Evolutionary conservation across 2,797 vertebrate species (phyloP).

Genomic region (Fringilla coelebs): DNA sequence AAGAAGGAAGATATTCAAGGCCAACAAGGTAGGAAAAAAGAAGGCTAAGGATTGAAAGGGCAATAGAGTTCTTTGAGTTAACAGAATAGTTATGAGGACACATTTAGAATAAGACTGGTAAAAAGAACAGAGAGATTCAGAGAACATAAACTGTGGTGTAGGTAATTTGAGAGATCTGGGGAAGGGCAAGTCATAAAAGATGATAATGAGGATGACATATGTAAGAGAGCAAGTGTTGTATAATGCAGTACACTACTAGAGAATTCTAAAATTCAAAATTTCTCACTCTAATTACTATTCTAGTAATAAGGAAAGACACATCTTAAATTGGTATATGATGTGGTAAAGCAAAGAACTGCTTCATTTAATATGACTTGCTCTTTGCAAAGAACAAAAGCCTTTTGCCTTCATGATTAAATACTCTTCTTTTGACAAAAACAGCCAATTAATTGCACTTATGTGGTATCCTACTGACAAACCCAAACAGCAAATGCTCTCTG

Average conservation of each 20-base stretch:
- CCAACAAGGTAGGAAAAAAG: not conserved
- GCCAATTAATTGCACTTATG: slow-evolving; percentile 37
- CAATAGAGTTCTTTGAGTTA: not conserved
- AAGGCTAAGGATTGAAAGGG: not conserved
- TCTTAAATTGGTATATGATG: not conserved
- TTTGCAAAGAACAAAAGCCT: slow-evolving; percentile 49
- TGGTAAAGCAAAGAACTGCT: not conserved
- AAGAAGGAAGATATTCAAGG: not conserved
- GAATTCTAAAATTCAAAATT: not conserved
- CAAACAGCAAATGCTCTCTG: slow-evolving; percentile 23
- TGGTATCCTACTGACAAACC: not conserved
- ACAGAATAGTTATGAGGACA: not conserved
- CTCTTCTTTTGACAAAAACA: slow-evolving; percentile 44
- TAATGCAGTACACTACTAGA: not conserved
- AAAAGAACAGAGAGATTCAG: not conserved
- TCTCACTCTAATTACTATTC: slow-evolving; percentile 33
- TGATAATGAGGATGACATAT: not conserved
- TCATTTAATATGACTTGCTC: slow-evolving; percentile 11
- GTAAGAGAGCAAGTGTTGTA: not conserved
- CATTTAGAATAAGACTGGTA: not conserved
- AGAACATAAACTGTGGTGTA: not conserved
- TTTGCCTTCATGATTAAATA: slow-evolving; percentile 44
- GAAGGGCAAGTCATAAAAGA: not conserved
- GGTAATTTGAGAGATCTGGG: not conserved
- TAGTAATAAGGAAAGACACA: slow-evolving; percentile 12